Conservation (phyloP, 2,888 invertebrate genomes). For the Synergus itoensis region DNA sequence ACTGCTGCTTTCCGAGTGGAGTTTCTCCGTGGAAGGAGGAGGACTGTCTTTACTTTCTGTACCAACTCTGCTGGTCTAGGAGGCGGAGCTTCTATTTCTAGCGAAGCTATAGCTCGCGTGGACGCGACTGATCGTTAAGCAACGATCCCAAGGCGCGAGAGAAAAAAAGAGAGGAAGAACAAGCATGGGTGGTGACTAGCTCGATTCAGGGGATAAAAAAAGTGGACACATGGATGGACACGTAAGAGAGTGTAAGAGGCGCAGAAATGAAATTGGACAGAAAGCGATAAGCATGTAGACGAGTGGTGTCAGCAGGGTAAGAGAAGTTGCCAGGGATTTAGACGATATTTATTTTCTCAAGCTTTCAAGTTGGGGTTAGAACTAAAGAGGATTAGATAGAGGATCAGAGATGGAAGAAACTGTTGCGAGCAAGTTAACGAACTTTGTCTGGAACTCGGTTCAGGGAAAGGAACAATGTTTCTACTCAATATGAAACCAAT, state of each 20-base stretch:
- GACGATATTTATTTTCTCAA: constrained; percentile 30
- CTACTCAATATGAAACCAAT: too few species aligned
- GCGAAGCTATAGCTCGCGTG: constrained; percentile 51
- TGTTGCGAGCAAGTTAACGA: constrained; percentile 2
- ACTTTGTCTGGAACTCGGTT: not conserved
- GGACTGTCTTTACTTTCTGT: constrained; percentile 57
- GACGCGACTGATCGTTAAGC: constrained; percentile 47
- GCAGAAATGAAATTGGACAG: constrained; percentile 40
- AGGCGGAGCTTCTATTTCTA: constrained; percentile 76
- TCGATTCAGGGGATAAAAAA: constrained; percentile 47
- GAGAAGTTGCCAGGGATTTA: constrained; percentile 45
- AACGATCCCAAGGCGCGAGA: constrained; percentile 43
- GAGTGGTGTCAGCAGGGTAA: constrained; percentile 40
- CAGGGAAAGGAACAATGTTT: not conserved
- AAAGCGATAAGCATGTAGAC: constrained; percentile 38
- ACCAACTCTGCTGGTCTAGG: constrained; percentile 65
- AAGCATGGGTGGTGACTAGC: constrained; percentile 44
- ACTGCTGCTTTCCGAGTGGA: constrained; percentile 56
- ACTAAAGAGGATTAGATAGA: constrained; percentile 23
- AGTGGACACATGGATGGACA: constrained; percentile 38
- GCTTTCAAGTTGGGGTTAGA: constrained; percentile 8
- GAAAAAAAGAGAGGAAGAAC: constrained; percentile 52
- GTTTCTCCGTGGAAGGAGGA: constrained; percentile 61
- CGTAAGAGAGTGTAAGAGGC: constrained; percentile 37
- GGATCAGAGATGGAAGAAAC: constrained; percentile 20